Evolutionary conservation across 2,113 vertebrate species (phyloP).

Genomic region (Myrmecophaga tridactyla): DNA sequence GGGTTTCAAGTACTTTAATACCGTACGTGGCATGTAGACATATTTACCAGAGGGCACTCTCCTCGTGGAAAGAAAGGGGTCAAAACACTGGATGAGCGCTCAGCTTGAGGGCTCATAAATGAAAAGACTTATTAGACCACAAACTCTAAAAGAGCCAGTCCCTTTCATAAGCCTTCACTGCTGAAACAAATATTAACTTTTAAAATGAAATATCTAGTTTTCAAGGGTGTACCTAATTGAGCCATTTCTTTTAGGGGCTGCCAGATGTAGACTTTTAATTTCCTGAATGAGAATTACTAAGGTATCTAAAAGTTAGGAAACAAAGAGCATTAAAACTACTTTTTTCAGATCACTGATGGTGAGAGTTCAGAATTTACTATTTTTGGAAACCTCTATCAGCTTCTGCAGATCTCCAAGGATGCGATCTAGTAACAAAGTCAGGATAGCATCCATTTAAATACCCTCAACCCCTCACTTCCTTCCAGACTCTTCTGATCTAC

Average conservation of each 20-base stretch:
- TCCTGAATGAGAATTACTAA: not conserved
- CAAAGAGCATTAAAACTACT: not conserved
- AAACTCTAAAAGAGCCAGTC: not conserved
- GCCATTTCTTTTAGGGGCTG: not conserved
- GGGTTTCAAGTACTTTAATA: not conserved
- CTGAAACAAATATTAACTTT: not conserved
- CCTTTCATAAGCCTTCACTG: not conserved
- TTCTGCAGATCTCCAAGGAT: not conserved
- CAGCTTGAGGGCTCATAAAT: not conserved
- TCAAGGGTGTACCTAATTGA: not conserved
- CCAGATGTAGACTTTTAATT: not conserved
- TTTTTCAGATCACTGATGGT: not conserved
- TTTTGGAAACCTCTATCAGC: not conserved
- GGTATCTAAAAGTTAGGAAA: not conserved
- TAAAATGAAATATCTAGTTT: not conserved
- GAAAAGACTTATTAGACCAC: not conserved
- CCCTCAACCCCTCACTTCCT: not conserved
- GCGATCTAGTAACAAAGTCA: not conserved
- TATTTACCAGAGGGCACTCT: not conserved
- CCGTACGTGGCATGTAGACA: fast-evolving
- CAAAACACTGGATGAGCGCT: fast-evolving
- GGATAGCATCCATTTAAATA: not conserved
- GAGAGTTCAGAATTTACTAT: conserved; percentile 1
- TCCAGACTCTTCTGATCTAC: not conserved
- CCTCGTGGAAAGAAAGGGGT: not conserved